Evolutionary conservation across 1,140 invertebrate species (phyloP).

Genomic region (Sitophilus oryzae): DNA sequence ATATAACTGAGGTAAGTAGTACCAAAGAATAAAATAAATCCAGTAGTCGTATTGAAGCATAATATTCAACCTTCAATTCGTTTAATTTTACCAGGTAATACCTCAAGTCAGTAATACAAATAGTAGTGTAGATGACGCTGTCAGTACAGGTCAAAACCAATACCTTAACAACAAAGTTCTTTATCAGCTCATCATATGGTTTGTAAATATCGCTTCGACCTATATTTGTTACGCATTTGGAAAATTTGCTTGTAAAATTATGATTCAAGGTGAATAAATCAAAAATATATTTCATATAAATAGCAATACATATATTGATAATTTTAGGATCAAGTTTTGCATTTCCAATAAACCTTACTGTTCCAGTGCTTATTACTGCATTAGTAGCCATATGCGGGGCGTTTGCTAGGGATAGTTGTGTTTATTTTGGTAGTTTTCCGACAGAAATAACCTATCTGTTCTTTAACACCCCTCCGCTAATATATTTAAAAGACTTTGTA

Average conservation of each 20-base stretch:
- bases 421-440: conserved; percentile 54
- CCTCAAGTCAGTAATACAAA: conserved; percentile 27
- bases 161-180: conserved; percentile 35
- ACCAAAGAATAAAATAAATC: too few relatives aligned
- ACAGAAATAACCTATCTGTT: conserved; percentile 54
- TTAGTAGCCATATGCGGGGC: conserved; percentile 57
- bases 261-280: conserved; percentile 75
- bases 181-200: conserved; percentile 52
- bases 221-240: conserved; percentile 66
- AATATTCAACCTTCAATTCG: neutral
- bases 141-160: conserved; percentile 36
- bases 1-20: conserved; percentile 50
- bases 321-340: conserved; percentile 61
- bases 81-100: conserved; percentile 16
- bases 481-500: conserved; percentile 52
- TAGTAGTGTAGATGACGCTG: conserved; percentile 35
- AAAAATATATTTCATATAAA: neutral
- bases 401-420: conserved; percentile 56
- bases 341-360: conserved; percentile 65
- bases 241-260: conserved; percentile 78
- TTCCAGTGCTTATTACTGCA: conserved; percentile 61
- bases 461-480: conserved; percentile 55
- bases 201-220: conserved; percentile 58
- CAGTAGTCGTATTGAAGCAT: too few relatives aligned
- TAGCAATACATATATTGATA: neutral